These are phyloP conservation scores for Tinea semifulvella DNA, from an alignment of 2,888 invertebrate species.

Conservation along the genomic window DNA sequence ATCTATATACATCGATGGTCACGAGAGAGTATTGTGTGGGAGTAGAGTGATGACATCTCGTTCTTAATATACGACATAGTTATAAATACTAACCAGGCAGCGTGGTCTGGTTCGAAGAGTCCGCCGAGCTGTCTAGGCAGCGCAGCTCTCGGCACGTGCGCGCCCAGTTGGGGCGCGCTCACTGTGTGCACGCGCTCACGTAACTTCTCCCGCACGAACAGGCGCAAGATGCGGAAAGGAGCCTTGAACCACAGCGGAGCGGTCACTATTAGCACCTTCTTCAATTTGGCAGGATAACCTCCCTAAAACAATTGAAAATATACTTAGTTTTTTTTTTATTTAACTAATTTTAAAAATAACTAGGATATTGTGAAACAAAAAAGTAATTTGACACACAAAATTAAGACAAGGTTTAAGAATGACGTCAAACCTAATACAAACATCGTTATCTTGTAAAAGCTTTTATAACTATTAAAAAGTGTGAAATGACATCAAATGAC, in stretches of 20 bases:
- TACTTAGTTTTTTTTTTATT: too few relatives aligned
- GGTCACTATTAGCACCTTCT: slow-evolving; percentile 96
- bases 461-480: not conserved
- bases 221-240: slow-evolving; percentile 92
- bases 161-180: slow-evolving; percentile 86
- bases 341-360: too few relatives aligned
- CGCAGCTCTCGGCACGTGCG: slow-evolving; percentile 90
- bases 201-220: slow-evolving; percentile 95
- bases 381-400: too few relatives aligned
- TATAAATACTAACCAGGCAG: slow-evolving; percentile 78
- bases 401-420: too few relatives aligned
- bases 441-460: not conserved
- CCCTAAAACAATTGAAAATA: slow-evolving; percentile 68
- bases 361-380: too few relatives aligned
- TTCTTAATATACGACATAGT: too few relatives aligned
- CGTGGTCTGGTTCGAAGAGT: slow-evolving; percentile 86
- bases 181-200: slow-evolving; percentile 96
- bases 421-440: too few relatives aligned
- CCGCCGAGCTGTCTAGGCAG: slow-evolving; percentile 92
- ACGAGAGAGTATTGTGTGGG: too few relatives aligned
- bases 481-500: slow-evolving; percentile 6
- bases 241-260: slow-evolving; percentile 99
- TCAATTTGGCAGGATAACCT: slow-evolving; percentile 95
- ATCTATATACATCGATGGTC: too few relatives aligned
- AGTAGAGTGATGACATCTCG: too few relatives aligned